These are phyloP conservation scores for Metallyticus violacea DNA, from an alignment of 2,888 invertebrate genomes.

Conservation along the genomic window DNA sequence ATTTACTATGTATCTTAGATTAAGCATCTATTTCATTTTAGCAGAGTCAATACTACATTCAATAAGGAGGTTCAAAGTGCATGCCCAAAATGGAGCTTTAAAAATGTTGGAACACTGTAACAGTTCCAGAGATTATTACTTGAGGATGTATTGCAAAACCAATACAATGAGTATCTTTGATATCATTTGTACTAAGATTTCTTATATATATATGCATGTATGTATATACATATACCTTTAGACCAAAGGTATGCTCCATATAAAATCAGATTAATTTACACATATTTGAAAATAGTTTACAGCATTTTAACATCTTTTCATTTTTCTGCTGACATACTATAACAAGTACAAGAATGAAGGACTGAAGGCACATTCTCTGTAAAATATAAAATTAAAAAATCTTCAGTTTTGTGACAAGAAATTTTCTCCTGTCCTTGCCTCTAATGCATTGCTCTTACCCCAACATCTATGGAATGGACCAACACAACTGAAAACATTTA, in stretches of 20 bases:
- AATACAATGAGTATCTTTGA: not conserved
- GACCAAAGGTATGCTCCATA: not conserved
- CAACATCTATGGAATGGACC: not conserved
- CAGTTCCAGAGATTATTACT: not conserved
- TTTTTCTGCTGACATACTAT: not conserved
- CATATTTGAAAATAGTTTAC: not conserved
- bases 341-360: not conserved
- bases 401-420: not conserved
- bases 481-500: not conserved
- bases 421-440: not conserved
- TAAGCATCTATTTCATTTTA: not conserved
- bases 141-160: not conserved
- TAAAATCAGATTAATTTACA: not conserved
- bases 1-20: not conserved
- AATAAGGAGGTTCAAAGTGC: not conserved
- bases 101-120: not conserved
- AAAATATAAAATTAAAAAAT: not conserved
- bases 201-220: too few species aligned
- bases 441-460: not conserved
- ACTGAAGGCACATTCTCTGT: not conserved
- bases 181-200: not conserved
- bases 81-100: not conserved
- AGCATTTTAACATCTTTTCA: not conserved
- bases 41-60: not conserved
- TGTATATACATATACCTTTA: not conserved